These are phyloP conservation scores for Micrastur ruficollis DNA, from an alignment of 2,797 vertebrate species.

Conservation along the genomic window DNA sequence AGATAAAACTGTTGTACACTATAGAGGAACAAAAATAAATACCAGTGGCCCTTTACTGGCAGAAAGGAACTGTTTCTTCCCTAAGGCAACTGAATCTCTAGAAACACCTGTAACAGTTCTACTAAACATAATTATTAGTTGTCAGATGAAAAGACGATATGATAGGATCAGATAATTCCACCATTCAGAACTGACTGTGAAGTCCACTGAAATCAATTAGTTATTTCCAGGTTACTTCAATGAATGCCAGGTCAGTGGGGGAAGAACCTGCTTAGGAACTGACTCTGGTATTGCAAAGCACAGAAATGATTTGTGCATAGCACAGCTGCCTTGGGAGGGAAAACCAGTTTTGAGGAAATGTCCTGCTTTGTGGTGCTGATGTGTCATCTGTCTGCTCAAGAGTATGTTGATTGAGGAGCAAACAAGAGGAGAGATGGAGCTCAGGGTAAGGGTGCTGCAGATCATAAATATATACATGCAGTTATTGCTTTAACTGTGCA, in stretches of 20 bases:
- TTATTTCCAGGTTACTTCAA: neutral
- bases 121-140: neutral
- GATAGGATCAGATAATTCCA: constrained; percentile 3
- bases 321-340: neutral
- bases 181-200: neutral
- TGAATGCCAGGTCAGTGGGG: neutral
- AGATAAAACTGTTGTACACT: neutral
- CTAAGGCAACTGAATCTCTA: neutral
- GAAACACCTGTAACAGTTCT: constrained; percentile 25
- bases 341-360: neutral
- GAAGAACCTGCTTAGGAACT: neutral
- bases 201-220: neutral
- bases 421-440: neutral
- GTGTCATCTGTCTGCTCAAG: neutral
- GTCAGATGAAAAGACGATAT: neutral
- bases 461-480: fast-evolving
- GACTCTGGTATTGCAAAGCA: neutral
- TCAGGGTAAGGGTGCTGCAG: neutral
- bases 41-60: neutral
- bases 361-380: neutral
- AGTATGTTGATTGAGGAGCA: fast-evolving
- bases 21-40: neutral
- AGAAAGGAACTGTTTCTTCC: neutral
- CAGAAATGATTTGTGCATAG: no score
- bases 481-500: neutral